phyloP scores from a whole-genome alignment of 2,113 vertebrate species.

The Mohoua ochrocephala region DNA sequence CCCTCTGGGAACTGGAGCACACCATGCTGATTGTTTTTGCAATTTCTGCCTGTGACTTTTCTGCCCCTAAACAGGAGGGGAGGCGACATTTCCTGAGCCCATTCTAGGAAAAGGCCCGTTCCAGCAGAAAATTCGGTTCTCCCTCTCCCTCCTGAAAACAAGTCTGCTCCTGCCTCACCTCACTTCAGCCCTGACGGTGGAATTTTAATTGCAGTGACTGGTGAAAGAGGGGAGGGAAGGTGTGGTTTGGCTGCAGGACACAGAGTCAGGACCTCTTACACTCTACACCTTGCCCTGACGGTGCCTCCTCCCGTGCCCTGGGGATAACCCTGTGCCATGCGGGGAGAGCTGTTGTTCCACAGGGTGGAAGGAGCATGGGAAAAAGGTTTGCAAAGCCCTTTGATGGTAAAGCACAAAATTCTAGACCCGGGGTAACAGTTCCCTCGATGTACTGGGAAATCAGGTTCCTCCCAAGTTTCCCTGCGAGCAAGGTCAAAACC shows the following conservation, averaged over 20 bases:
- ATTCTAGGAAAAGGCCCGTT: background rate
- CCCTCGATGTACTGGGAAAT: background rate
- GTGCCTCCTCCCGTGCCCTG: background rate
- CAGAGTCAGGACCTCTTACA: background rate
- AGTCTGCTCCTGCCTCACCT: constrained; percentile 42
- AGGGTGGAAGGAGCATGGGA: background rate
- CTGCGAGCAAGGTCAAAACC: background rate
- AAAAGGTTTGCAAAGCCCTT: constrained; percentile 4
- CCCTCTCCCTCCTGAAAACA: constrained; percentile 1
- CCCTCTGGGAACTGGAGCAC: background rate
- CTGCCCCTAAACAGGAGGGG: background rate
- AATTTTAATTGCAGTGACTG: constrained; percentile 64
- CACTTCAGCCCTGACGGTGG: background rate
- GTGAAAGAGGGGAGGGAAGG: constrained; percentile 6
- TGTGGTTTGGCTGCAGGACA: constrained; percentile 47
- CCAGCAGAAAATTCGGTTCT: background rate
- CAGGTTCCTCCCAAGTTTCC: background rate
- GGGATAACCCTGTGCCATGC: background rate
- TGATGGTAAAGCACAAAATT: constrained; percentile 22
- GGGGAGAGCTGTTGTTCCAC: background rate
- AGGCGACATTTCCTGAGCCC: background rate
- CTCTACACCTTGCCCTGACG: background rate
- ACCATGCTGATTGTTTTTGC: background rate
- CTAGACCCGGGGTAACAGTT: background rate
- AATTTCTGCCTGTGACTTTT: background rate